A percentile compares a stretch with the other conserved stretches of the same genome.
These are phyloP conservation scores for Hippoglossus hippoglossus DNA, from an alignment of 2,797 vertebrate genomes.

Conservation along the genomic window DNA sequence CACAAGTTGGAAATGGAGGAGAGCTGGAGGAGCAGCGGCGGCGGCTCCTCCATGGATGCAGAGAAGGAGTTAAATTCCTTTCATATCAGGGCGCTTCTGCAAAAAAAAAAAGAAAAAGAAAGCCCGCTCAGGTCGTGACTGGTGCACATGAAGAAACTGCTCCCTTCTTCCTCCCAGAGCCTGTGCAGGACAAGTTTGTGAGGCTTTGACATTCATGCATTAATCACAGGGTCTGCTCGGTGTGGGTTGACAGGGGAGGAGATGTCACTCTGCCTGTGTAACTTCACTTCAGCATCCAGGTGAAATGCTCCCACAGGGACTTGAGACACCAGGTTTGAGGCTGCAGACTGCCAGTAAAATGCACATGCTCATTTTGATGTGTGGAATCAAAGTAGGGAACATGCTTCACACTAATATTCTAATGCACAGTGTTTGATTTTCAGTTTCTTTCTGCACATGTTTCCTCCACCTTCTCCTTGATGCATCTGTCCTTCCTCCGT, in stretches of 20 bases:
- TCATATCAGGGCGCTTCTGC: slow-evolving; percentile 70
- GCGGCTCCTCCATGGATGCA: slow-evolving; percentile 77
- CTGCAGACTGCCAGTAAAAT: too few species aligned
- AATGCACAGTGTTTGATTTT: neutral
- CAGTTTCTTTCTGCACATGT: neutral
- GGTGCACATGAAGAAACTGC: slow-evolving; percentile 61
- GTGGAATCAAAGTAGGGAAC: too few species aligned
- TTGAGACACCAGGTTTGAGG: too few species aligned
- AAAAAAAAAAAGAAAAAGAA: slow-evolving; percentile 9
- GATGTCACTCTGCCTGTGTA: too few species aligned
- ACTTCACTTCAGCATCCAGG: too few species aligned
- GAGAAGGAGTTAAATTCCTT: slow-evolving; percentile 83
- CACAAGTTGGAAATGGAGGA: slow-evolving; percentile 73
- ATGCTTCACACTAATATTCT: too few species aligned
- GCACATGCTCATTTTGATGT: too few species aligned
- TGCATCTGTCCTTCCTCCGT: neutral
- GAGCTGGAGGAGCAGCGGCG: slow-evolving; percentile 68
- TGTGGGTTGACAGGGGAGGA: too few species aligned
- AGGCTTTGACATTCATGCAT: slow-evolving; percentile 44
- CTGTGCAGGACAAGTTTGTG: slow-evolving; percentile 54
- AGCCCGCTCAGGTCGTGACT: slow-evolving; percentile 74
- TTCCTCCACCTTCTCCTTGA: slow-evolving; percentile 5
- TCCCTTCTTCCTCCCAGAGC: neutral
- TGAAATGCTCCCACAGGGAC: too few species aligned
- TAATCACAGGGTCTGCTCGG: neutral